Conservation (phyloP, 2,113 vertebrate species). For the Stigmatopora argus region DNA sequence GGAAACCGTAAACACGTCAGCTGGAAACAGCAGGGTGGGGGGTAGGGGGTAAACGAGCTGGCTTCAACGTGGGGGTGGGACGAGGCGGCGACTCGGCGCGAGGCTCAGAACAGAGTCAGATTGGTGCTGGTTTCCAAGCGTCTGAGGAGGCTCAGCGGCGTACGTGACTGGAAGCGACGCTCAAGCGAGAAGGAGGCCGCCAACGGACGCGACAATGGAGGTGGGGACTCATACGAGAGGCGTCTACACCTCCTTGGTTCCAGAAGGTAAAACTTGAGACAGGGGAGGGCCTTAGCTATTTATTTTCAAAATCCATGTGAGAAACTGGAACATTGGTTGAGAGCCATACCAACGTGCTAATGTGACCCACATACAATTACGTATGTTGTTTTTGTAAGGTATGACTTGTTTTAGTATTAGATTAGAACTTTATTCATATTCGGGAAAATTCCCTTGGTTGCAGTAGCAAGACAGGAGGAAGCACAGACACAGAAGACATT, state of each 20-base stretch:
- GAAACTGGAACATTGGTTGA: not conserved
- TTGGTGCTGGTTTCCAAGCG: slow-evolving; percentile 85
- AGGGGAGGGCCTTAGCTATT: not conserved
- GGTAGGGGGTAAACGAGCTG: slow-evolving; percentile 77
- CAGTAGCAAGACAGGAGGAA: no score
- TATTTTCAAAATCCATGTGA: not conserved
- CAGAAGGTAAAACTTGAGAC: slow-evolving; percentile 62
- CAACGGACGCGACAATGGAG: slow-evolving; percentile 33
- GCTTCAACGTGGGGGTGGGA: slow-evolving; percentile 83
- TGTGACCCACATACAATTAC: not conserved
- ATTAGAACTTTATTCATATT: no score
- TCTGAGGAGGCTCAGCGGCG: slow-evolving; percentile 79
- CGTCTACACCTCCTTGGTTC: slow-evolving; percentile 44
- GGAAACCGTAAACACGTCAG: slow-evolving; percentile 89
- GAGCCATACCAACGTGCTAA: not conserved
- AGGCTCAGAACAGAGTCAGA: slow-evolving; percentile 80
- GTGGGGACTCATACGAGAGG: slow-evolving; percentile 44
- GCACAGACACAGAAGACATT: no score
- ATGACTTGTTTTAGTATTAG: not conserved
- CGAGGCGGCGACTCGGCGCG: slow-evolving; percentile 78
- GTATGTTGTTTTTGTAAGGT: not conserved
- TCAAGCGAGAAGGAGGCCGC: slow-evolving; percentile 75
- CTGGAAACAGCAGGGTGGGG: slow-evolving; percentile 71
- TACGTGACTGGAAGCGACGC: slow-evolving; percentile 84
- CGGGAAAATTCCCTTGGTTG: no score